Conservation (phyloP, 2,113 vertebrate genomes). For the Oreotrochilus melanogaster region DNA sequence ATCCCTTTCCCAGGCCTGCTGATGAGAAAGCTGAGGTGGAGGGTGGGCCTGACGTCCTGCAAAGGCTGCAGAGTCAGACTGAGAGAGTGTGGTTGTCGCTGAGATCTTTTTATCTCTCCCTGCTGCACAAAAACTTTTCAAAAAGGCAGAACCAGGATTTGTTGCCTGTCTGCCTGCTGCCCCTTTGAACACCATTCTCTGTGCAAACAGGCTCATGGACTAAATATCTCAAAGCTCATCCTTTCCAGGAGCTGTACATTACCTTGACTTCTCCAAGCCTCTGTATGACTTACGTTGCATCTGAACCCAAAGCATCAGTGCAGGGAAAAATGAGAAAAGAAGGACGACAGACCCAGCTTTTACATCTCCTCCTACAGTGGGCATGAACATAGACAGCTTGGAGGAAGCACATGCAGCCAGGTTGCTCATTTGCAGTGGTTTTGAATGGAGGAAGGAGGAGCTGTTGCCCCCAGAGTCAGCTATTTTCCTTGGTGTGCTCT, state of each 20-base stretch:
- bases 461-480: accelerated
- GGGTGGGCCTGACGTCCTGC: neutral
- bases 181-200: neutral
- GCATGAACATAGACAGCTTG: accelerated
- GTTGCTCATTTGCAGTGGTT: neutral
- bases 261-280: neutral
- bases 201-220: accelerated
- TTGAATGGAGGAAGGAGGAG: neutral
- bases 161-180: neutral
- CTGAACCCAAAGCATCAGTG: neutral
- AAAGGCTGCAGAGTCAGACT: neutral
- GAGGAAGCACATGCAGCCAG: neutral
- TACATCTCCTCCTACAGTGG: neutral
- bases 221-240: neutral
- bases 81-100: neutral
- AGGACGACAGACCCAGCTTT: neutral
- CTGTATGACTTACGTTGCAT: neutral
- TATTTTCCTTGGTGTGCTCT: accelerated
- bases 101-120: neutral
- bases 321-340: neutral
- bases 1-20: neutral
- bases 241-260: neutral
- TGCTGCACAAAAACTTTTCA: neutral
- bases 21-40: neutral
- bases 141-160: neutral